Conservation (phyloP, 2,113 vertebrate species). For the Cinclus cinclus region DNA sequence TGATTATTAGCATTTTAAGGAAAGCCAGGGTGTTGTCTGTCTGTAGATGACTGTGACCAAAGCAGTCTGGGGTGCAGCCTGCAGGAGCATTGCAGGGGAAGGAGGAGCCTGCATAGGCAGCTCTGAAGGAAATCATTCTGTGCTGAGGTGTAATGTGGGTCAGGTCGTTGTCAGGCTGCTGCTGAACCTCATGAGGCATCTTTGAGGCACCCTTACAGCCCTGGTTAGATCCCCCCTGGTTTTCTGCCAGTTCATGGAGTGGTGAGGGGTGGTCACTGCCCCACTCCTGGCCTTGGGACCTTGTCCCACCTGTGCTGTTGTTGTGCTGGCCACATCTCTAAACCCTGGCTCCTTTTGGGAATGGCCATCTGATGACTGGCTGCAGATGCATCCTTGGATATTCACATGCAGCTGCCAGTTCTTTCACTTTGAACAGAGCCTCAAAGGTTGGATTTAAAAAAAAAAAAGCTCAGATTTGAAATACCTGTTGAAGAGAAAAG, state of each 20-base stretch:
- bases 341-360: not conserved
- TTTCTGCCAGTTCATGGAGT: not conserved
- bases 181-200: fast-evolving
- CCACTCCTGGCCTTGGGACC: not conserved
- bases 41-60: not conserved
- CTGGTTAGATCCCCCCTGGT: fast-evolving
- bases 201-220: not conserved
- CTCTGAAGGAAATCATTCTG: not conserved
- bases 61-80: not conserved
- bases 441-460: not conserved
- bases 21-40: not conserved
- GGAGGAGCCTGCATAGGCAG: fast-evolving
- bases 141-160: fast-evolving
- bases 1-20: not conserved
- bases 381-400: not conserved
- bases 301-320: fast-evolving
- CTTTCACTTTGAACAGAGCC: not conserved
- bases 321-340: not conserved
- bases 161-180: not conserved
- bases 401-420: not conserved
- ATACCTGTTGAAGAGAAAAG: not conserved
- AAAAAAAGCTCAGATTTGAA: not conserved
- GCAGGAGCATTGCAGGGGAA: not conserved
- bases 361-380: fast-evolving
- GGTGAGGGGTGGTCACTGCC: not conserved